Percentiles rank a stretch among this genome's conserved stretches.
Evolutionary conservation across 1,140 invertebrate genomes (phyloP).

Genomic region (Aporrectodea caliginosa): DNA sequence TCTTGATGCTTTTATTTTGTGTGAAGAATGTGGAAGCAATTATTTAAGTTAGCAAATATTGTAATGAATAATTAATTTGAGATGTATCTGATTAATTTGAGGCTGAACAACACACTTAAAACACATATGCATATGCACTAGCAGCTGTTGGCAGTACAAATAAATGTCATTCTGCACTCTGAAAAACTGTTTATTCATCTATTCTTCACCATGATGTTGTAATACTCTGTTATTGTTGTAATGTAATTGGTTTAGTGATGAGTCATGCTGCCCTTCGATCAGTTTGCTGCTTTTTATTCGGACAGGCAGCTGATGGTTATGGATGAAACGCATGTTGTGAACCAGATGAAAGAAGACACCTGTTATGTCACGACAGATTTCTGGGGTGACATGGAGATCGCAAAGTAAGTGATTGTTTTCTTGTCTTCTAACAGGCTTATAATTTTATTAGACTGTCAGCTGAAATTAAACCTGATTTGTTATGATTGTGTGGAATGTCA

Average conservation of each 20-base stretch:
- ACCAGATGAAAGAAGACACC: conserved; percentile 96
- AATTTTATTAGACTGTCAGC: no score
- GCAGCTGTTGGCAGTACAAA: no score
- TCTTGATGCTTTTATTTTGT: no score
- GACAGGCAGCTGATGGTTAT: conserved; percentile 91
- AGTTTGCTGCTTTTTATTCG: conserved; percentile 7
- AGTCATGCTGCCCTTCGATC: neutral
- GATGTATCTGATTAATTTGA: no score
- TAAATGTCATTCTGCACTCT: no score
- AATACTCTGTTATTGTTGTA: neutral
- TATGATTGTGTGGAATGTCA: neutral
- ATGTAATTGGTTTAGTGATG: neutral
- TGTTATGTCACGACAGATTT: conserved; percentile 91
- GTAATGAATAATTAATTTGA: no score
- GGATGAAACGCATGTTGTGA: conserved; percentile 98
- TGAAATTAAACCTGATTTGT: neutral
- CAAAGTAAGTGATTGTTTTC: conserved; percentile 64
- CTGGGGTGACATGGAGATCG: conserved; percentile 74
- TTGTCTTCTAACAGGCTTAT: no score
- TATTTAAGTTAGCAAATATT: no score
- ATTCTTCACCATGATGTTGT: neutral
- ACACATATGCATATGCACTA: no score
- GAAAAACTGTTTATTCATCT: no score
- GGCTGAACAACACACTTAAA: no score
- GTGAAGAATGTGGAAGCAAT: no score